Conservation (phyloP, 1,140 invertebrate genomes). For the Panulirus ornatus region DNA sequence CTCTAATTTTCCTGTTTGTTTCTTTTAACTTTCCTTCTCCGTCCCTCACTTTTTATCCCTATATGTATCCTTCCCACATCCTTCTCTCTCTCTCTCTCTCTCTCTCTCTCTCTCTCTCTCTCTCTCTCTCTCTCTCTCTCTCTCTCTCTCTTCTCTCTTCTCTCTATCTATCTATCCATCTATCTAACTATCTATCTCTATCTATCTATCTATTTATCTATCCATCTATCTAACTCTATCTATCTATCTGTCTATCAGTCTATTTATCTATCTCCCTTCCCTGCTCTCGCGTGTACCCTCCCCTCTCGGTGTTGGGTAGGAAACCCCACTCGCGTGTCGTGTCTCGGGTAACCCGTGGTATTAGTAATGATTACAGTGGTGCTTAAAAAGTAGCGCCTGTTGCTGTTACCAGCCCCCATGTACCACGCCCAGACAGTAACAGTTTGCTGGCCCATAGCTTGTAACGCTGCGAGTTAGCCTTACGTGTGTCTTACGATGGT, state of each 20-base stretch:
- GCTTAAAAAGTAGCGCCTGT: too few relatives aligned
- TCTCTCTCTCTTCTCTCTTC: background rate
- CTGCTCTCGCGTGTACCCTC: background rate
- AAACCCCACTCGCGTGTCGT: too few relatives aligned
- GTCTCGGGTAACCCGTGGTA: too few relatives aligned
- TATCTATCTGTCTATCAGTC: background rate
- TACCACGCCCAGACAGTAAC: too few relatives aligned
- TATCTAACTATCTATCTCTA: background rate
- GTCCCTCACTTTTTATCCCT: background rate
- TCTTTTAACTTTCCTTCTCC: background rate
- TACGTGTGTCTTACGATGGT: too few relatives aligned
- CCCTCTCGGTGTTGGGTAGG: too few relatives aligned
- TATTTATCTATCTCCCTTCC: background rate
- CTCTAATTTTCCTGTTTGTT: background rate
- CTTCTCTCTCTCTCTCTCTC: conserved; percentile 9
- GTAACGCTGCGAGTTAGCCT: too few relatives aligned
- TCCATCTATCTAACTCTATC: background rate
- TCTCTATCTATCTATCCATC: background rate
- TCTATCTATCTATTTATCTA: background rate
- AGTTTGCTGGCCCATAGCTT: too few relatives aligned
- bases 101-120: conserved; percentile 4
- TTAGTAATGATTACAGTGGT: too few relatives aligned
- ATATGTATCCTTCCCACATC: background rate
- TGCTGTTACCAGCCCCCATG: too few relatives aligned
- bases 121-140: background rate